These are phyloP conservation scores for Stegodyphus mimosarum DNA, from an alignment of 1,140 invertebrate genomes.

Conservation along the genomic window DNA sequence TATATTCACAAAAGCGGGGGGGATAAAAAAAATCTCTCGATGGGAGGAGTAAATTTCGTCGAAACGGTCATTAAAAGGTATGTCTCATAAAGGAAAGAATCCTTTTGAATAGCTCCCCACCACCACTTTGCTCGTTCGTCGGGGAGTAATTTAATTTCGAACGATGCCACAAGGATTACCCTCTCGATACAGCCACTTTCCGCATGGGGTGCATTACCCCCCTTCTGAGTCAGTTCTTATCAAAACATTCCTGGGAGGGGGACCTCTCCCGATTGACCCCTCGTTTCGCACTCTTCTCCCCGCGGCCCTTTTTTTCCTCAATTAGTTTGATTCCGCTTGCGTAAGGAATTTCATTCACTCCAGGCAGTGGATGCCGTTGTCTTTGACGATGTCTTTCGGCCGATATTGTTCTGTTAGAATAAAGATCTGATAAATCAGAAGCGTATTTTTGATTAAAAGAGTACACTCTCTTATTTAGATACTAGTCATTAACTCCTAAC, in stretches of 20 bases:
- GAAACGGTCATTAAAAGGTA: conserved; percentile 28
- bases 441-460: too few relatives aligned
- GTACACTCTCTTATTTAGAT: too few relatives aligned
- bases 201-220: conserved; percentile 2
- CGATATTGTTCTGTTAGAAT: too few relatives aligned
- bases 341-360: conserved; percentile 29
- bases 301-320: conserved; percentile 15
- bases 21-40: neutral
- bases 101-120: conserved; percentile 1
- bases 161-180: conserved; percentile 22
- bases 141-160: conserved; percentile 51
- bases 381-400: too few relatives aligned
- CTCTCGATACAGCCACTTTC: conserved; percentile 11
- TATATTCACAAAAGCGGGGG: neutral
- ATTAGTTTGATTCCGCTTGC: conserved; percentile 26
- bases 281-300: too few relatives aligned
- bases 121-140: conserved; percentile 4
- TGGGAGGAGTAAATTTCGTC: conserved; percentile 8
- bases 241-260: conserved; percentile 43
- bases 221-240: conserved; percentile 51
- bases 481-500: too few relatives aligned
- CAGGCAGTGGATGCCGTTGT: too few relatives aligned
- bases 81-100: neutral
- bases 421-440: too few relatives aligned
- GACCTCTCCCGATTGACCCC: neutral